Evolutionary conservation across 2,888 invertebrate species (phyloP).

Genomic region (Ophion costatus): DNA sequence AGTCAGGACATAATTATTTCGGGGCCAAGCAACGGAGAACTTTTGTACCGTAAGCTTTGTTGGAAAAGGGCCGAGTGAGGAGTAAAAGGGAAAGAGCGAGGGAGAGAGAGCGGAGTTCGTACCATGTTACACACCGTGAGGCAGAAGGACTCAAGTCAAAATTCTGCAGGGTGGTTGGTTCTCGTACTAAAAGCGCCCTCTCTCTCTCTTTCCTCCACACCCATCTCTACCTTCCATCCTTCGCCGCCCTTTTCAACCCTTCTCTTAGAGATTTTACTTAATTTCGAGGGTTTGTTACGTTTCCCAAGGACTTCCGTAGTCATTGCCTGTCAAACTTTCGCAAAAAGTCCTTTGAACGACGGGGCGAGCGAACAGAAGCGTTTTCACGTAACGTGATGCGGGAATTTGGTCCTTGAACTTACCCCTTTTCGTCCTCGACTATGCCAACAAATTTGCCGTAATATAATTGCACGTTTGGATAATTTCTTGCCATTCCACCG

Average conservation of each 20-base stretch:
- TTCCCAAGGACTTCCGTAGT: constrained; percentile 55
- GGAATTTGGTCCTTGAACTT: constrained; percentile 3
- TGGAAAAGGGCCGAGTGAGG: constrained; percentile 64
- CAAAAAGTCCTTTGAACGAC: constrained; percentile 48
- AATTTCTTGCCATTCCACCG: no score
- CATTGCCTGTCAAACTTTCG: constrained; percentile 58
- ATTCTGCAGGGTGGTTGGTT: constrained; percentile 66
- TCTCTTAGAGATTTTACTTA: constrained; percentile 57
- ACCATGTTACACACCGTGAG: constrained; percentile 49
- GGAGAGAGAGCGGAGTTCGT: constrained; percentile 46
- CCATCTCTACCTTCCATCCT: constrained; percentile 2
- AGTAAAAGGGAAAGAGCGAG: constrained; percentile 63
- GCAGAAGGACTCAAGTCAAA: constrained; percentile 63
- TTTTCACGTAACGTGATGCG: constrained; percentile 20
- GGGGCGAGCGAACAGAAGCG: constrained; percentile 13
- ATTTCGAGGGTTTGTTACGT: constrained; percentile 63
- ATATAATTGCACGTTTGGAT: constrained; percentile 33
- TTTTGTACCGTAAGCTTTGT: constrained; percentile 55
- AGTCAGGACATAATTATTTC: constrained; percentile 67
- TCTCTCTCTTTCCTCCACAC: constrained; percentile 58
- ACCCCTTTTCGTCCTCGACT: constrained; percentile 3
- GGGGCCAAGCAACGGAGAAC: constrained; percentile 61
- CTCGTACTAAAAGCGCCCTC: constrained; percentile 69
- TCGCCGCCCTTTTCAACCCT: neutral
- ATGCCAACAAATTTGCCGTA: constrained; percentile 50